Base-by-base conservation (phyloP, 2,888 invertebrate genomes). In the Agrotis puta region DNA sequence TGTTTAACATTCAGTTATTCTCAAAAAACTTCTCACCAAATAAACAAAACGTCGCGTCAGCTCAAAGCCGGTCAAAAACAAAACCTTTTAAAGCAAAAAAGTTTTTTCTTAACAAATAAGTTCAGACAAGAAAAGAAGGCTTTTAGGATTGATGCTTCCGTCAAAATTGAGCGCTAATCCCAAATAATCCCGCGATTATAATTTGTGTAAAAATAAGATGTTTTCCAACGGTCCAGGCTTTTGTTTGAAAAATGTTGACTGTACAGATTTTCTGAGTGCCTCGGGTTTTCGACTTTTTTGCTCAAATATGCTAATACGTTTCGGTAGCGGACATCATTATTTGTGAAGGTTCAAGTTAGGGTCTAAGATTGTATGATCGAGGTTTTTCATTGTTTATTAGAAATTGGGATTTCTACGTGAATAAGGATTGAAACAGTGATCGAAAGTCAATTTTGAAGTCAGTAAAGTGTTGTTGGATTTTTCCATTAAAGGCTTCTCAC, bases 151-250 rank as follows among this genome's bases (percentile, higher is more conserved):
- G 82, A 73, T 64, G 81, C 70, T 59, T 58, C 72, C 78, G 85
- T 85, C 86, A 84, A 80, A 85, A 85, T 85, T 85, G 82, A 73
- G 70, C 53, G 82, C 75, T 85, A 82, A 85, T 82, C 82, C 69
- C 61, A 76, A 79, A 84, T 84, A 82, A 85, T 78, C 79, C 71
- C 20, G 45, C 58, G 82, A 77, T 84, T 83, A 77, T 84, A 68
- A 85, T 72, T 77, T 85, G 66, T 78, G 75, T 83, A 77, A 83
- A 76, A 83, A 77, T 71, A 85, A 74, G 68, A 70, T 75, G 78
- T 63, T 79, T 61, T 48, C 47, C 45, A 72, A 59, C 54, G 20
- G 72, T 56, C 59, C 63, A 54, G 51, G 63, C 51, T 57, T 72
- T 77, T 76, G 67, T 75, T 64, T 67, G 43, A 56, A 33, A 79